Percentiles rank a stretch among this genome's conserved stretches.
phyloP scores from a whole-genome alignment of 1,140 invertebrate species.

The Stegodyphus dumicola region DNA sequence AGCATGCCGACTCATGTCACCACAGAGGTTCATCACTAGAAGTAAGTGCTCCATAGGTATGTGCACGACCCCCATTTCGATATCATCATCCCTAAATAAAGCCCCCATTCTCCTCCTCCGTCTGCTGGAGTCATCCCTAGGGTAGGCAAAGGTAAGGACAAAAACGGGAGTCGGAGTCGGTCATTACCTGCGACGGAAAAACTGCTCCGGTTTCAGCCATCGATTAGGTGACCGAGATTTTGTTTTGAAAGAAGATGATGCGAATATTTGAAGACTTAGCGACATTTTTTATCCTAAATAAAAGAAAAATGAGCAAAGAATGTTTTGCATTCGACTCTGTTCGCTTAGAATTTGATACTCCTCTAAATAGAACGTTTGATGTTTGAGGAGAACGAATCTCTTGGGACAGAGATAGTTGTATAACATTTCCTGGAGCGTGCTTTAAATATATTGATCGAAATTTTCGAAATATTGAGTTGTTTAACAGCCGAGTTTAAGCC shows the following conservation, averaged over 20 bases:
- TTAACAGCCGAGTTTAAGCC: too few relatives aligned
- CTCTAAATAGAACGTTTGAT: background rate
- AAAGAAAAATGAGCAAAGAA: too few relatives aligned
- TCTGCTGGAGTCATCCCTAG: background rate
- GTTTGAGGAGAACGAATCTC: background rate
- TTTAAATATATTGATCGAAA: background rate
- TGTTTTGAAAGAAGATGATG: slow-evolving; percentile 6
- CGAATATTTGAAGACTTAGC: too few relatives aligned
- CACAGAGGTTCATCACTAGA: too few relatives aligned
- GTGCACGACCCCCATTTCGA: too few relatives aligned
- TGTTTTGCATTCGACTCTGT: too few relatives aligned
- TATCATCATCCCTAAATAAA: background rate
- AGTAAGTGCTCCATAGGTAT: too few relatives aligned
- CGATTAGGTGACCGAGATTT: slow-evolving; percentile 2
- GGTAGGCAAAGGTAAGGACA: background rate
- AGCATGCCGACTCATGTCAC: too few relatives aligned
- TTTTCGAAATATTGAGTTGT: background rate
- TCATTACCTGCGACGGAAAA: slow-evolving; percentile 1
- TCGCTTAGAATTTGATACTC: too few relatives aligned
- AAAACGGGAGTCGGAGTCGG: background rate
- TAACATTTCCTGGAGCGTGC: background rate
- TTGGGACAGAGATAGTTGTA: background rate
- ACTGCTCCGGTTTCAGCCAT: slow-evolving; percentile 19
- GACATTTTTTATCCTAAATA: too few relatives aligned
- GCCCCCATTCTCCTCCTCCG: background rate